phyloP scores from a whole-genome alignment of 1,140 invertebrate species.

The Teleogryllus occipitalis region DNA sequence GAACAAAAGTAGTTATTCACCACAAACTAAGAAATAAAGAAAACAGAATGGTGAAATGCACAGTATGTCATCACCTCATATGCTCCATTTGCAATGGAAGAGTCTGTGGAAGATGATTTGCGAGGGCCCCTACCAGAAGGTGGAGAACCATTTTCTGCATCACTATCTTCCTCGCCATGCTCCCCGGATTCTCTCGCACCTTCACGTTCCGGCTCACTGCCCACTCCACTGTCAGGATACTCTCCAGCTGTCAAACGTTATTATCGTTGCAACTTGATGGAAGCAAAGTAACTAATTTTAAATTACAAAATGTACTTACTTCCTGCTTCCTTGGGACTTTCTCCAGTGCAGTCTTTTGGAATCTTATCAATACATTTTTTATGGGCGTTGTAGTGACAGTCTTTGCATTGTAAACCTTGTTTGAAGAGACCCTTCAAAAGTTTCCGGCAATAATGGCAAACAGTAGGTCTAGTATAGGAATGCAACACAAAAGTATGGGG shows the following conservation, averaged over 20 bases:
- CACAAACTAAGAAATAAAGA: neutral
- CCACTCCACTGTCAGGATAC: conserved; percentile 55
- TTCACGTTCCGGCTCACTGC: conserved; percentile 52
- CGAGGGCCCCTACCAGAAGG: conserved; percentile 10
- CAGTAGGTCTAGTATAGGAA: conserved; percentile 89
- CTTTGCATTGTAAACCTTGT: conserved; percentile 95
- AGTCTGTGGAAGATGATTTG: conserved; percentile 12
- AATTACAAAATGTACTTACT: neutral
- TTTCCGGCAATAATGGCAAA: conserved; percentile 93
- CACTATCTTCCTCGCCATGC: conserved; percentile 61
- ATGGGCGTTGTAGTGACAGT: conserved; percentile 97
- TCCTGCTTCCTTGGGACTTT: conserved; percentile 35
- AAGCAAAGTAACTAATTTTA: neutral
- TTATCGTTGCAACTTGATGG: no score
- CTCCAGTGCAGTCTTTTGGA: conserved; percentile 92
- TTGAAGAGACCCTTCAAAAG: conserved; percentile 91
- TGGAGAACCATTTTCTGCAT: conserved; percentile 33
- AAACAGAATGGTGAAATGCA: neutral
- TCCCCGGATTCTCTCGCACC: conserved; percentile 30
- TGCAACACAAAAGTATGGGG: conserved; percentile 88
- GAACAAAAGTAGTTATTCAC: conserved; percentile 21
- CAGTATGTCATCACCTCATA: conserved; percentile 21
- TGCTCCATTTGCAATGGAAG: conserved; percentile 25
- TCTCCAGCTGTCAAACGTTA: conserved; percentile 35
- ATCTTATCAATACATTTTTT: conserved; percentile 93